These are phyloP conservation scores for Acanthisitta chloris DNA, from an alignment of 2,113 vertebrate species.

Conservation along the genomic window DNA sequence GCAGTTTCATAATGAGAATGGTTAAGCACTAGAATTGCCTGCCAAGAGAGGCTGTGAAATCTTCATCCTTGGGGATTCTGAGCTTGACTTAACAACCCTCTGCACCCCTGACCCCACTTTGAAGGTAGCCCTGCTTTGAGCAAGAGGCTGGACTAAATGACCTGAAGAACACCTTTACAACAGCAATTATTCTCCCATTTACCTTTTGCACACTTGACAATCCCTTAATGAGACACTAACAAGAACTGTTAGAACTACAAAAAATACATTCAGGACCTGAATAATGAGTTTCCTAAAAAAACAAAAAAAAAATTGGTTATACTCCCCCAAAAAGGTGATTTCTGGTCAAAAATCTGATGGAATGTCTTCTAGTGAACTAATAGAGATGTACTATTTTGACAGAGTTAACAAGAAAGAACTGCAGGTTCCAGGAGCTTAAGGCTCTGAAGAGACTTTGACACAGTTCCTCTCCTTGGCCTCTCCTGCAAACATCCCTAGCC, in stretches of 20 bases:
- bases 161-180: not conserved
- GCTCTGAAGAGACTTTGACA: not conserved
- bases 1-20: not conserved
- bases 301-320: not conserved
- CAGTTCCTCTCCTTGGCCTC: not conserved
- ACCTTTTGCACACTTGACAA: not conserved
- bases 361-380: not conserved
- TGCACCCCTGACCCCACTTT: not conserved
- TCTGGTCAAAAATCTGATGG: not conserved
- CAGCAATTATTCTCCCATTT: not conserved
- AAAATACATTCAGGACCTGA: not conserved
- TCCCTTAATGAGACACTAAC: not conserved
- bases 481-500: accelerated
- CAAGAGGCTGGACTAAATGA: not conserved
- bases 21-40: not conserved
- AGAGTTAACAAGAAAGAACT: not conserved
- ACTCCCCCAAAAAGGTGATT: not conserved
- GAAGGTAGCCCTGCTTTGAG: not conserved
- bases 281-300: not conserved
- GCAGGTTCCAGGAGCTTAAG: not conserved
- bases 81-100: not conserved
- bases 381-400: not conserved
- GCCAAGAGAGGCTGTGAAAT: not conserved
- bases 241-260: not conserved
- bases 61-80: not conserved